phyloP scores from a whole-genome alignment of 2,113 vertebrate species.

The Gorsachius goisagi region DNA sequence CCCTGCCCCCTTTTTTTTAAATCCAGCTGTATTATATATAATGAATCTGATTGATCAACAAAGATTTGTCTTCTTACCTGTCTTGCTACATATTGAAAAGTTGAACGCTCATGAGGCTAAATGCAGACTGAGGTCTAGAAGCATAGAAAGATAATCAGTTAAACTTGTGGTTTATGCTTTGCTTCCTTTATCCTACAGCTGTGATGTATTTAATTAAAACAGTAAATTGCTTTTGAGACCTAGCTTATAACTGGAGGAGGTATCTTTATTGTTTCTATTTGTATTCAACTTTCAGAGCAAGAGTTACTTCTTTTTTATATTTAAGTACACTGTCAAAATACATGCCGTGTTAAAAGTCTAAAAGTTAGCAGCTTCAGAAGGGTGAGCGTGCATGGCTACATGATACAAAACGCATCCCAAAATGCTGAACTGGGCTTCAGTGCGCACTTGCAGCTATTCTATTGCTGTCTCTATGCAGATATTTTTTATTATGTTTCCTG shows the following conservation, averaged over 20 bases:
- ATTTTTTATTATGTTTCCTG: background rate
- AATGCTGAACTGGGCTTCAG: background rate
- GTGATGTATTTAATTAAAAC: slow-evolving; percentile 12
- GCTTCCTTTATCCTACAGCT: background rate
- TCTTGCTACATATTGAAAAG: background rate
- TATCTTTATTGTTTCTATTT: background rate
- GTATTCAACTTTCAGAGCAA: background rate
- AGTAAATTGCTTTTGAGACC: slow-evolving; percentile 18
- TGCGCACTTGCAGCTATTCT: background rate
- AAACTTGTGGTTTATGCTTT: background rate
- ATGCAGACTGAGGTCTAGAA: background rate
- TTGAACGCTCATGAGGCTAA: background rate
- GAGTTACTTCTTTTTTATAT: background rate
- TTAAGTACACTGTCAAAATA: background rate
- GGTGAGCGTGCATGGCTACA: background rate
- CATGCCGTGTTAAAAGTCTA: background rate
- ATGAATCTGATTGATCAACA: background rate
- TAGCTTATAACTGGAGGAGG: background rate
- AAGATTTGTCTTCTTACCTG: background rate
- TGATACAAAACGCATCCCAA: background rate
- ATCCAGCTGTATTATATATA: background rate
- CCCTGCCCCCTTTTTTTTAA: background rate
- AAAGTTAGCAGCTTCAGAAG: background rate
- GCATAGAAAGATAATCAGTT: background rate
- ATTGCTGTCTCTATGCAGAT: background rate